Evolutionary conservation across 2,113 vertebrate genomes (phyloP), one percentile per base, ranked within the genome.

Genomic region (Hippocampus abdominalis): DNA sequence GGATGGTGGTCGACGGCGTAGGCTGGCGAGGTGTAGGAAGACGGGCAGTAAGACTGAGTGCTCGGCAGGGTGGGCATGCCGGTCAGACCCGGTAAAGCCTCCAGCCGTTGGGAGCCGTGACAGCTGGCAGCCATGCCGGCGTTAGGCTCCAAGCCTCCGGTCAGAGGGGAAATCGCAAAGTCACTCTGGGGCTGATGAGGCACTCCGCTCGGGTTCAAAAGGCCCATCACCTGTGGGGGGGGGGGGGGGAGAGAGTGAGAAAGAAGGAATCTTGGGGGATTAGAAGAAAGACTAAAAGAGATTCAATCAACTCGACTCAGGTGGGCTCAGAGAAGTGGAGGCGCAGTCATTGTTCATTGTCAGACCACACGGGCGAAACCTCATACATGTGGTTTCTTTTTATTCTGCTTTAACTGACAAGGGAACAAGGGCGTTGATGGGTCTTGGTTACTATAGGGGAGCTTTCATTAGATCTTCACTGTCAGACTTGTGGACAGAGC

Each of bases 111-210:
- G 76, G 97, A 97, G 75, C 90, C 88, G 27, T 93, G 92, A 71
- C 97, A 99, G 87, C 95, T 98, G 89, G 95, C 93, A 12, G 97
- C 94, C 88, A 98, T 96, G 9, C 94, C 93, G n/a, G 94, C 93
- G 62, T 92, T 94, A 39, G 96, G 94, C 85, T 98, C 97, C 88
- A 98, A 89, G 54, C 95, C 94, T 77, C 96, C 96, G 0, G 97
- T 97, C 81, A 99, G 89, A 3, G 97, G 96, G 8, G 97, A 99
- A 65, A 99, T 93, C 65, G 96, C 95, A 15, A 98, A 99, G 88
- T 99, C 97, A 42, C 94, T 94, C 92, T 99, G 97, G 68, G 96
- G 94, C 86, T 99, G 97, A 85, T 98, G 97, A 44, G 97, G 95
- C 39, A 99, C 96, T 25, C 94, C 97, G 3, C 95, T 95, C 0